These are phyloP conservation scores for Ooceraea biroi DNA, from an alignment of 1,140 invertebrate genomes.

Conservation along the genomic window DNA sequence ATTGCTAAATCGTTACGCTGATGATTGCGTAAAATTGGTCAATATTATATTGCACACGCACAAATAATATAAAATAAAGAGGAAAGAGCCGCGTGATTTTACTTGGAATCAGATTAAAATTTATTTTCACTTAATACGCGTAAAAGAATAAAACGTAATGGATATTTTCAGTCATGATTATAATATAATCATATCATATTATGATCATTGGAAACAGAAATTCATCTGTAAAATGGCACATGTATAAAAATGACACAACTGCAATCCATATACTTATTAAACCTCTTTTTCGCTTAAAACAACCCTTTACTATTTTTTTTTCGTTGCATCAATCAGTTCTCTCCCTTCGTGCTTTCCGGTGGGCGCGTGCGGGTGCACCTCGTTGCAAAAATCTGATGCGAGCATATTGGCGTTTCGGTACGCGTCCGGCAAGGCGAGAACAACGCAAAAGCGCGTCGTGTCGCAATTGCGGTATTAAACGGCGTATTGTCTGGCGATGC, in stretches of 20 bases:
- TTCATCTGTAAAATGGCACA: too few species aligned
- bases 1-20: background rate
- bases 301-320: background rate
- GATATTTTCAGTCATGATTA: background rate
- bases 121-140: background rate
- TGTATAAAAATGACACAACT: too few species aligned
- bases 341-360: background rate
- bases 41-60: background rate
- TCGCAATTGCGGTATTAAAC: slow-evolving; percentile 61
- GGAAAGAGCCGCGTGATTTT: background rate
- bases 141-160: slow-evolving; percentile 8
- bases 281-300: too few species aligned
- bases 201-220: too few species aligned
- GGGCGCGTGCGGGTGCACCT: background rate
- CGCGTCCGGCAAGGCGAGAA: slow-evolving; percentile 10
- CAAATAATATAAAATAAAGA: background rate
- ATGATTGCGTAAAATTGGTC: slow-evolving; percentile 15
- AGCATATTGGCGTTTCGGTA: slow-evolving; percentile 6
- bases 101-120: slow-evolving; percentile 25
- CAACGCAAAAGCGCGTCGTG: background rate
- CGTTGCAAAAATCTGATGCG: background rate
- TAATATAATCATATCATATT: too few species aligned
- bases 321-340: too few species aligned
- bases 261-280: too few species aligned
- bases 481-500: slow-evolving; percentile 54